phyloP scores from a whole-genome alignment of 2,113 vertebrate genomes.

The Mobula birostris region DNA sequence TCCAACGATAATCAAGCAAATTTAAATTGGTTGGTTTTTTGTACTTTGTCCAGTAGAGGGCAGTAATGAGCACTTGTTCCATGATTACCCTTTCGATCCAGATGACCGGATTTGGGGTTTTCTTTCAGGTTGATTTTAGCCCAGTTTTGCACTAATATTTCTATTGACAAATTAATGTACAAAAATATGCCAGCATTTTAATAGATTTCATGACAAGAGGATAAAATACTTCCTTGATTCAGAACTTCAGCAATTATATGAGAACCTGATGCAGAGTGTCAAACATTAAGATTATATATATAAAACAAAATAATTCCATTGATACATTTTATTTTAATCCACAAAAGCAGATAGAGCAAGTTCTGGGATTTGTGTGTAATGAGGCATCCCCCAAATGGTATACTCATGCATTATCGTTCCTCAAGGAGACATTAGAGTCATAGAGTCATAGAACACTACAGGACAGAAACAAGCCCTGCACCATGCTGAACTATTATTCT shows the following conservation, averaged over 20 bases:
- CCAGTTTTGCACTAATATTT: neutral
- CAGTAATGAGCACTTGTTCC: neutral
- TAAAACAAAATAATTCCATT: neutral
- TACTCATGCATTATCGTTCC: no score
- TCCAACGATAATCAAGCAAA: neutral
- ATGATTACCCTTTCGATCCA: neutral
- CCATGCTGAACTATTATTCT: no score
- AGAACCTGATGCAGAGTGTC: neutral
- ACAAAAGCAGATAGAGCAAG: no score
- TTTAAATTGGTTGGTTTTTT: neutral
- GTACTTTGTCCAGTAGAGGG: constrained; percentile 28
- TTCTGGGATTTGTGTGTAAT: no score
- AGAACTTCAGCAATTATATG: neutral
- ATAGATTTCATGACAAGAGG: neutral
- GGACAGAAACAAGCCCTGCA: no score
- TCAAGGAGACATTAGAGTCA: no score
- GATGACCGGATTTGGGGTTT: neutral
- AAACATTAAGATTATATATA: neutral
- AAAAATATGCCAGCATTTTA: neutral
- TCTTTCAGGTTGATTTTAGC: neutral
- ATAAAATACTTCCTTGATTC: neutral
- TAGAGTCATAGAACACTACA: no score
- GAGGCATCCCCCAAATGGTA: no score
- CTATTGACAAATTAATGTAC: neutral
- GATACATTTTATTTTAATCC: no score